phyloP scores from a whole-genome alignment of 2,888 invertebrate species.

The Leucozona laternaria region DNA sequence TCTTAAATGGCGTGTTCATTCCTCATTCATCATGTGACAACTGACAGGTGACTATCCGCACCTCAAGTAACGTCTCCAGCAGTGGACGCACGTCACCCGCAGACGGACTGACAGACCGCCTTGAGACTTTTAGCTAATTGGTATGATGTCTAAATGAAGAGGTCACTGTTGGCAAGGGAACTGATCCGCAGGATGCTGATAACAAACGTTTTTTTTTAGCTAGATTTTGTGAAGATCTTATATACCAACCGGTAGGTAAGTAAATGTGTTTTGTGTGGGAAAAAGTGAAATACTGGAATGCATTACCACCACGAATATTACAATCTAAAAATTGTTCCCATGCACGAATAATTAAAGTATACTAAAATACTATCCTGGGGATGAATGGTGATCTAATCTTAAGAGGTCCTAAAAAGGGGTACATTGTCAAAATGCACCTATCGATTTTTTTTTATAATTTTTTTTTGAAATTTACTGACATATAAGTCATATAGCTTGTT shows the following conservation, averaged over 20 bases:
- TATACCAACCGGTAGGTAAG: background rate
- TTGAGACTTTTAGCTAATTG: conserved; percentile 71
- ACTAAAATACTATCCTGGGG: too few relatives aligned
- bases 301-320: background rate
- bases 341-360: too few relatives aligned
- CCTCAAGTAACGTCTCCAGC: conserved; percentile 56
- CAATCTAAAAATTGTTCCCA: too few relatives aligned
- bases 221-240: background rate
- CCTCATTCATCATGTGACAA: conserved; percentile 72
- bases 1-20: conserved; percentile 27
- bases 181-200: conserved; percentile 56
- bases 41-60: conserved; percentile 72
- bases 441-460: too few relatives aligned
- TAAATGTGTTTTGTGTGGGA: background rate
- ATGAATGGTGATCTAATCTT: too few relatives aligned
- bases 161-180: conserved; percentile 38
- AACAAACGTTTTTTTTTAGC: conserved; percentile 17
- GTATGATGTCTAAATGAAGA: conserved; percentile 69
- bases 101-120: conserved; percentile 54
- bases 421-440: too few relatives aligned
- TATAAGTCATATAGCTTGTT: too few relatives aligned
- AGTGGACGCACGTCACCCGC: conserved; percentile 69
- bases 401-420: too few relatives aligned
- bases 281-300: background rate
- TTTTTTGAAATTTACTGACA: too few relatives aligned